phyloP scores from a whole-genome alignment of 1,140 invertebrate species.

The Heliothis virescens region DNA sequence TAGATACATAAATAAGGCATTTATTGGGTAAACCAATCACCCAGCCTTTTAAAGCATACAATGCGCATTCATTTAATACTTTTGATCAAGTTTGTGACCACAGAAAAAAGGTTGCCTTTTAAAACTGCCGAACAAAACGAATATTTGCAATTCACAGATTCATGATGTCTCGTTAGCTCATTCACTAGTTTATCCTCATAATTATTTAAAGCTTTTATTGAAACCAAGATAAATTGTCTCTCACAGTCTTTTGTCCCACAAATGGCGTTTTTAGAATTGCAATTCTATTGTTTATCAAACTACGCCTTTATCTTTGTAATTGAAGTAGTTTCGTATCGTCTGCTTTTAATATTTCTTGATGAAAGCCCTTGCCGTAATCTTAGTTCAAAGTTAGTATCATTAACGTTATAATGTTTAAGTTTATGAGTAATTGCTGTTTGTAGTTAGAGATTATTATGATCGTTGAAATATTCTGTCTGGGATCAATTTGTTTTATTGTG shows the following conservation, averaged over 20 bases:
- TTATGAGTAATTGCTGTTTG: slow-evolving; percentile 10
- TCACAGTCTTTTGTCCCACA: slow-evolving; percentile 5
- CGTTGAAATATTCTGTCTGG: neutral
- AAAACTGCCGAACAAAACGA: neutral
- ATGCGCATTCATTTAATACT: neutral
- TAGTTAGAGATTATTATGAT: neutral
- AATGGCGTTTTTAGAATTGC: slow-evolving; percentile 19
- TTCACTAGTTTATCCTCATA: neutral
- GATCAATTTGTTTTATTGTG: neutral
- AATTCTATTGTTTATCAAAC: slow-evolving; percentile 7
- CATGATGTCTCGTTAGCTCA: neutral
- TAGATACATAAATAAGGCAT: too few relatives aligned
- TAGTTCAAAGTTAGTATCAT: neutral
- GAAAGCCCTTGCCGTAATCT: neutral
- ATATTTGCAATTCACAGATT: neutral
- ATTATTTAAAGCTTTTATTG: slow-evolving; percentile 6
- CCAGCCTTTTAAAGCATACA: neutral
- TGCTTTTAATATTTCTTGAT: neutral
- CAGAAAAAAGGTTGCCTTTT: neutral
- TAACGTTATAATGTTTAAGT: slow-evolving; percentile 1
- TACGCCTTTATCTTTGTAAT: slow-evolving; percentile 11
- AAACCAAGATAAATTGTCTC: neutral
- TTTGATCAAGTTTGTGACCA: too few relatives aligned
- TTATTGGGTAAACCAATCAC: too few relatives aligned
- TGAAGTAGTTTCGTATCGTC: neutral